These are phyloP conservation scores for Halcyon chelicuti DNA, from an alignment of 2,797 vertebrate genomes.

Conservation along the genomic window DNA sequence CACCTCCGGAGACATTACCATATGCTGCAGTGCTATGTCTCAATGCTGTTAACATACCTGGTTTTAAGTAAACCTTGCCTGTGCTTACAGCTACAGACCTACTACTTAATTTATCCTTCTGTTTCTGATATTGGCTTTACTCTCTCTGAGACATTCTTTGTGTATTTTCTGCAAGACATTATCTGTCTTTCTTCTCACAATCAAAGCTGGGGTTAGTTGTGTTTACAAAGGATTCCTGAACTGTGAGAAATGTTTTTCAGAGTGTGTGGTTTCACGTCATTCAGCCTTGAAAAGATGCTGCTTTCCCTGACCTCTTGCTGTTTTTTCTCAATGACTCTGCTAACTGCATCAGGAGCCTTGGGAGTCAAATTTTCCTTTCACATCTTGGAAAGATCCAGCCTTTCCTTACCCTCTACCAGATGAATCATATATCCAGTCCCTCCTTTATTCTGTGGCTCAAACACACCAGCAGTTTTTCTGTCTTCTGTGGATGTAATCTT, in stretches of 20 bases:
- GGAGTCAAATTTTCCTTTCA: conserved; percentile 36
- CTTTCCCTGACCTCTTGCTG: conserved; percentile 40
- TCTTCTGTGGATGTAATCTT: neutral
- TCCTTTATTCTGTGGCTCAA: neutral
- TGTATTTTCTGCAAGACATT: neutral
- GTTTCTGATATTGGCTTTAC: neutral
- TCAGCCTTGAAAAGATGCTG: conserved; percentile 46
- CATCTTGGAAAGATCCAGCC: conserved; percentile 13
- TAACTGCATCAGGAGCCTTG: conserved; percentile 33
- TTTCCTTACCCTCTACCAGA: neutral
- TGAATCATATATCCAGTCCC: neutral
- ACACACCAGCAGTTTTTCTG: neutral
- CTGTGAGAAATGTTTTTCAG: conserved; percentile 43
- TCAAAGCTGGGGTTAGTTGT: neutral
- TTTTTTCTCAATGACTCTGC: neutral
- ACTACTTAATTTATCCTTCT: neutral
- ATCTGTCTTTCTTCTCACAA: neutral
- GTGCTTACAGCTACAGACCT: neutral
- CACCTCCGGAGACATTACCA: neutral
- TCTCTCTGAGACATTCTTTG: neutral
- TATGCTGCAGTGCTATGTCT: neutral
- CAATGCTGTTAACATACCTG: neutral
- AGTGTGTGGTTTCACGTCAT: neutral
- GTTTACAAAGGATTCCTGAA: conserved; percentile 28
- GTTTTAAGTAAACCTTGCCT: neutral